Evolutionary conservation across 1,140 invertebrate species (phyloP), one percentile per base, ranked within the genome.

Genomic region (Aricia agestis): DNA sequence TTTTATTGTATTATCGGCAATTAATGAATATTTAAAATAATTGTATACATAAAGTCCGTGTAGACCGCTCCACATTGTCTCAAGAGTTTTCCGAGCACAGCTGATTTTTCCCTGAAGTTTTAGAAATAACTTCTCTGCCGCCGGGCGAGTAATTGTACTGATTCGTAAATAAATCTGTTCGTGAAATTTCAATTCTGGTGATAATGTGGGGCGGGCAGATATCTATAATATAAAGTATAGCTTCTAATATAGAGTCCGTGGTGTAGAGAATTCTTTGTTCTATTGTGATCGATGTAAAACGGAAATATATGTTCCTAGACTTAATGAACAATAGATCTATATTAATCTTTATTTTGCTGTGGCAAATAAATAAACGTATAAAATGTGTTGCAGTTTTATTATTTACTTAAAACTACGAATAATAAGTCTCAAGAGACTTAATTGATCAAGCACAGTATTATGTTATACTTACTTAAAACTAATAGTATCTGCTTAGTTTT

Each of bases 221-320:
- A 63, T 63, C 25, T 63, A 19, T 63, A 10, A 59, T 63, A 19
- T 63, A 10, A 59, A 32, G 31, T 61, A 69, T 69, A 69, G 52
- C n/a, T 69, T 31, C 41, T 69, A 36, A 36, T 69, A 69, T 69
- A 69, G 58, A 69, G 59, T 69, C 73, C 72, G 52, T 73, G 76
- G 69, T 68, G 74, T 79, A 79, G 72, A 66, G 69, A 70, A 68
- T 71, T 74, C 67, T 57, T 76, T 76, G 61, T 72, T 76, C 36
- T 67, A 71, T 72, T 71, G 65, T 73, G 67, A 75, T 77, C 63
- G 70, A 72, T 76, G 73, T 76, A 63, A 72, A 66, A 66, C 68
- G 70, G 65, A 68, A 31, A 66, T 76, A 67, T 83, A 85, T 87
- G 85, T 87, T 86, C 82, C 79, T 86, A 86, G 87, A 80, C 85